Percentiles rank a stretch among this genome's conserved stretches.
Evolutionary conservation across 2,888 invertebrate genomes (phyloP).

Genomic region (Andrena haemorrhoa): DNA sequence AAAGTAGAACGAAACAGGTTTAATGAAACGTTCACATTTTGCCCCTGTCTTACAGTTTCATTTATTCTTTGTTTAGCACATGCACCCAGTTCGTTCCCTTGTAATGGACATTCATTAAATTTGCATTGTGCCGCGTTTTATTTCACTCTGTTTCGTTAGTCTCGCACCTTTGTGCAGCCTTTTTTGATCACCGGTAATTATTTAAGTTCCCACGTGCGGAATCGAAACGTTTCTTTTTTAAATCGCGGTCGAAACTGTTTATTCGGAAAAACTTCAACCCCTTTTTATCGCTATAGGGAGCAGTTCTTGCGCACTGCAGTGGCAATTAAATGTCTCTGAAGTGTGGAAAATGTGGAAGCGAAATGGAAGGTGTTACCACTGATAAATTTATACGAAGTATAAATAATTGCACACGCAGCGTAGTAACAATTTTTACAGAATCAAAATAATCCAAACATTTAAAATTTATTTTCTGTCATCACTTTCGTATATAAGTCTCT

Average conservation of each 20-base stretch:
- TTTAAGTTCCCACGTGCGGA: background rate
- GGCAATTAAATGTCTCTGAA: conserved; percentile 55
- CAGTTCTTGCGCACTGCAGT: conserved; percentile 58
- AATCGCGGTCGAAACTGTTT: background rate
- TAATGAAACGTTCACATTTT: conserved; percentile 9
- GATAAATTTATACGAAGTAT: conserved; percentile 1
- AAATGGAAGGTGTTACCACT: conserved; percentile 20
- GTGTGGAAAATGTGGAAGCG: conserved; percentile 15
- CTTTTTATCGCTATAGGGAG: conserved; percentile 10
- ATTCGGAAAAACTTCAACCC: background rate
- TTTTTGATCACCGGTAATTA: background rate
- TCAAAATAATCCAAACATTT: background rate
- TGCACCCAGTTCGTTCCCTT: background rate
- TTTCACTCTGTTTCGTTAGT: background rate
- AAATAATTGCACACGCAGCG: background rate
- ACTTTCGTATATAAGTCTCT: too few relatives aligned
- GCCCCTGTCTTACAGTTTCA: background rate
- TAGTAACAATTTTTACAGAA: background rate
- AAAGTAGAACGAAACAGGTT: background rate
- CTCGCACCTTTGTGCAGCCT: background rate
- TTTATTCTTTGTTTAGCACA: background rate
- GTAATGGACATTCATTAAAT: conserved; percentile 18
- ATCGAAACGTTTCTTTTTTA: background rate
- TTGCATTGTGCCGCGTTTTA: background rate
- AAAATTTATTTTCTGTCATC: too few relatives aligned